phyloP scores from a whole-genome alignment of 2,888 invertebrate genomes.

The Serripes groenlandicus region DNA sequence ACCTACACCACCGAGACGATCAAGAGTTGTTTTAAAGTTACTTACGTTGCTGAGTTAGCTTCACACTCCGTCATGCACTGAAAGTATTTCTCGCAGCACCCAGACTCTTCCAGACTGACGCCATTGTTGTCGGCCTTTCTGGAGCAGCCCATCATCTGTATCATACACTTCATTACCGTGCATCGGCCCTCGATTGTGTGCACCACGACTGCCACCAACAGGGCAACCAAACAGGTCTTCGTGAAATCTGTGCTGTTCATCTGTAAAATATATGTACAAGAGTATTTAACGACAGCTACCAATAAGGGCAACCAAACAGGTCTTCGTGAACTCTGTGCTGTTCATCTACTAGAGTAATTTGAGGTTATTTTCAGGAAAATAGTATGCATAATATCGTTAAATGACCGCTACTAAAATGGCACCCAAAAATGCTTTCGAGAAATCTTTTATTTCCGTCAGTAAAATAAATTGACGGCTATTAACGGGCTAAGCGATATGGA shows the following conservation, averaged over 20 bases:
- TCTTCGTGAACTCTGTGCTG: background rate
- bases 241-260: conserved; percentile 21
- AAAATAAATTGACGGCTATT: no score
- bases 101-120: conserved; percentile 30
- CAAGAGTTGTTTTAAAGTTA: no score
- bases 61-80: conserved; percentile 53
- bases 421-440: no score
- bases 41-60: conserved; percentile 47
- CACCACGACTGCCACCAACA: conserved; percentile 24
- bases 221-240: conserved; percentile 16
- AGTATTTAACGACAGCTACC: no score
- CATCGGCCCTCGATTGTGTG: conserved; percentile 46
- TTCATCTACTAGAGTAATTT: conserved; percentile 15
- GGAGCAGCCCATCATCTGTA: conserved; percentile 57
- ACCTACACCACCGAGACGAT: no score
- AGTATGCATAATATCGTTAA: no score
- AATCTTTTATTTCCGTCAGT: no score
- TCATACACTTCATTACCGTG: conserved; percentile 49
- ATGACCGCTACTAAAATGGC: no score
- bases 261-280: conserved; percentile 14
- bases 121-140: conserved; percentile 38
- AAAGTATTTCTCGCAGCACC: conserved; percentile 56
- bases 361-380: no score
- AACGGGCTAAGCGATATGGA: no score
- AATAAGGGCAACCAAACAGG: conserved; percentile 21